Percentiles rank a stretch among this genome's conserved stretches.
phyloP scores from a whole-genome alignment of 2,888 invertebrate genomes.

The Dysmachus trigonus region DNA sequence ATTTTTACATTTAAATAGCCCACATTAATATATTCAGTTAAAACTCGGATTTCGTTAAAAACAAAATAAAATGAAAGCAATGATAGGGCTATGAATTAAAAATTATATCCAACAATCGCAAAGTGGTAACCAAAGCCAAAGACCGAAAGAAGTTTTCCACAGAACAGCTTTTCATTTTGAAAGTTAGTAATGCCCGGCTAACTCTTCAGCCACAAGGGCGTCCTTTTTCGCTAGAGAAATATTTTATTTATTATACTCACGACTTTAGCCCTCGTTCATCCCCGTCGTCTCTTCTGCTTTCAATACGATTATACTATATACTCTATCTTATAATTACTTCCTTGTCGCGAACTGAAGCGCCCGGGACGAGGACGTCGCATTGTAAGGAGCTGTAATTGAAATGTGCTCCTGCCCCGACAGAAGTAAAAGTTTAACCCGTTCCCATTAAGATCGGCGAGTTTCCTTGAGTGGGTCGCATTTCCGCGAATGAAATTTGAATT shows the following conservation, averaged over 20 bases:
- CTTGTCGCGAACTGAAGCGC: background rate
- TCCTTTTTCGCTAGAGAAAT: background rate
- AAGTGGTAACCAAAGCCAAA: background rate
- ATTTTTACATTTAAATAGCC: too few relatives aligned
- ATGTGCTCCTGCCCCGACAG: background rate
- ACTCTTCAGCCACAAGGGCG: background rate
- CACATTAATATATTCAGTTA: too few relatives aligned
- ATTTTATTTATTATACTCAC: background rate
- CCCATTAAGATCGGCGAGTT: background rate
- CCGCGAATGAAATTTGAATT: background rate
- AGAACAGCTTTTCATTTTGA: background rate
- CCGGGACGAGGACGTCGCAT: background rate
- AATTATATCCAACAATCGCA: background rate
- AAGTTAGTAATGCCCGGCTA: background rate
- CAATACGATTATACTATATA: background rate
- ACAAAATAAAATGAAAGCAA: too few relatives aligned
- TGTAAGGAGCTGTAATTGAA: background rate
- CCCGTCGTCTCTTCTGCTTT: background rate
- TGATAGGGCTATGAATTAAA: too few relatives aligned
- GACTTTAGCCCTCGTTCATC: background rate
- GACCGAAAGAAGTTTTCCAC: background rate
- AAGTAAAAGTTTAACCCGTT: conserved; percentile 25
- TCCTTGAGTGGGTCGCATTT: background rate
- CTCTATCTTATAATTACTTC: background rate
- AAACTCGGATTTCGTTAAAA: too few relatives aligned